A percentile compares a stretch with the other conserved stretches of the same genome.
Evolutionary conservation across 2,797 vertebrate genomes (phyloP).

Genomic region (Helarctos malayanus): DNA sequence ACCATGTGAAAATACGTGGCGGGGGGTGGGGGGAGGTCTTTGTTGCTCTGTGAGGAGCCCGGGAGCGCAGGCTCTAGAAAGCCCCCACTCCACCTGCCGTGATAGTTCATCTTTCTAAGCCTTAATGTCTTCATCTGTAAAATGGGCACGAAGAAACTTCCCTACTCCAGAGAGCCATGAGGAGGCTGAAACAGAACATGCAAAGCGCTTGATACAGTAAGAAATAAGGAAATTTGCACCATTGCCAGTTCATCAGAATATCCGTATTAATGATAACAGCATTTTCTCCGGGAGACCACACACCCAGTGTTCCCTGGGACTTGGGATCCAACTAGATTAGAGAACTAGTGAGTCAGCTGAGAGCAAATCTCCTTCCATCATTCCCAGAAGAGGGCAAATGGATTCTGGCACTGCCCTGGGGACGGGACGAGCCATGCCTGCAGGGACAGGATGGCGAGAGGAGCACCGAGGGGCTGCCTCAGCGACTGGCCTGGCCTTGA

Average conservation of each 20-base stretch:
- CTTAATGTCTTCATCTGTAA: slow-evolving; percentile 15
- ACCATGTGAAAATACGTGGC: accelerated
- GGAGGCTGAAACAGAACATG: not conserved
- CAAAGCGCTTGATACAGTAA: not conserved
- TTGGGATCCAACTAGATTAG: not conserved
- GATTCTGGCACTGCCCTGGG: no score
- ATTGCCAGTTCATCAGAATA: not conserved
- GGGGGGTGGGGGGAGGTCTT: no score
- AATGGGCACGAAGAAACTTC: not conserved
- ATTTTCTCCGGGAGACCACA: not conserved
- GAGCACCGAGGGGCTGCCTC: not conserved
- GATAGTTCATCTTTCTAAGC: not conserved
- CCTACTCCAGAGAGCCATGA: not conserved
- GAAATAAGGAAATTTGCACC: not conserved
- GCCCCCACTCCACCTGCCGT: not conserved
- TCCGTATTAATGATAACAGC: not conserved
- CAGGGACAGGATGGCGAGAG: not conserved
- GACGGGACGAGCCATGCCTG: no score
- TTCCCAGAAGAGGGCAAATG: not conserved
- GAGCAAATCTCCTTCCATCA: not conserved
- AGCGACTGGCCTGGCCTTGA: not conserved
- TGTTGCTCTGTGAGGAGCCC: accelerated
- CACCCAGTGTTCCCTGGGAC: not conserved
- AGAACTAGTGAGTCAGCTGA: not conserved
- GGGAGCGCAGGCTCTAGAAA: not conserved